A percentile compares a stretch with the other conserved stretches of the same genome.
These are phyloP conservation scores for Ennomos fuscantarius DNA, from an alignment of 2,888 invertebrate species.

Conservation along the genomic window DNA sequence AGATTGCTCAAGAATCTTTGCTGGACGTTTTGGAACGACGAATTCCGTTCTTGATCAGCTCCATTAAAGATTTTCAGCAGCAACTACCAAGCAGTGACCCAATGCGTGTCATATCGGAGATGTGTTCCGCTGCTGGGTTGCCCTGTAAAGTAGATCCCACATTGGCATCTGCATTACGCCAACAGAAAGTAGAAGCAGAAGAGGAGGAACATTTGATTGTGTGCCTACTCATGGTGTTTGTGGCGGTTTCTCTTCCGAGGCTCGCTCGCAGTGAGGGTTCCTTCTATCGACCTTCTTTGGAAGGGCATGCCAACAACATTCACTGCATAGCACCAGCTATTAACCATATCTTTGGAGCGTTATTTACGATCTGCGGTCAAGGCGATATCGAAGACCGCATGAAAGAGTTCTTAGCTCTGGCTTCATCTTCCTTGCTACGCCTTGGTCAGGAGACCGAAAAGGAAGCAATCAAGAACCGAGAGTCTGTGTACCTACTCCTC, in stretches of 20 bases:
- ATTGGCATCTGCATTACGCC: conserved; percentile 94
- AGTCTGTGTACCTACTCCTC: conserved; percentile 97
- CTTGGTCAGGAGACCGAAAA: conserved; percentile 98
- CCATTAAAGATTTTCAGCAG: conserved; percentile 97
- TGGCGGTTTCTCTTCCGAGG: conserved; percentile 98
- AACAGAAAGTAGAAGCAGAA: conserved; percentile 94
- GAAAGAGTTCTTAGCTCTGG: conserved; percentile 97
- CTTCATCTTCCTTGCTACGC: conserved; percentile 97
- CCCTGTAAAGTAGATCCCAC: conserved; percentile 98
- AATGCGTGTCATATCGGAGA: conserved; percentile 96
- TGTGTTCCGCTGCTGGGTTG: conserved; percentile 98
- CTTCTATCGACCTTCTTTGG: conserved; percentile 93
- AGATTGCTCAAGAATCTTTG: conserved; percentile 96
- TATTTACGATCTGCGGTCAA: conserved; percentile 98
- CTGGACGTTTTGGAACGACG: conserved; percentile 96
- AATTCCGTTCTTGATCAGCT: conserved; percentile 97
- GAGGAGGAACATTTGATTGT: conserved; percentile 97
- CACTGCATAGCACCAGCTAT: conserved; percentile 99
- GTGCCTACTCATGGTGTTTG: conserved; percentile 99
- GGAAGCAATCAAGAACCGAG: conserved; percentile 96
- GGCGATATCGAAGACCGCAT: conserved; percentile 98
- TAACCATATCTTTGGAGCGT: conserved; percentile 97
- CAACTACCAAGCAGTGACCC: conserved; percentile 96
- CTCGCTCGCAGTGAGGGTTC: conserved; percentile 96
- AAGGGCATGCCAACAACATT: conserved; percentile 99